A percentile compares a stretch with the other conserved stretches of the same genome.
Evolutionary conservation across 1,140 invertebrate genomes (phyloP).

Genomic region (Bombus superbus): DNA sequence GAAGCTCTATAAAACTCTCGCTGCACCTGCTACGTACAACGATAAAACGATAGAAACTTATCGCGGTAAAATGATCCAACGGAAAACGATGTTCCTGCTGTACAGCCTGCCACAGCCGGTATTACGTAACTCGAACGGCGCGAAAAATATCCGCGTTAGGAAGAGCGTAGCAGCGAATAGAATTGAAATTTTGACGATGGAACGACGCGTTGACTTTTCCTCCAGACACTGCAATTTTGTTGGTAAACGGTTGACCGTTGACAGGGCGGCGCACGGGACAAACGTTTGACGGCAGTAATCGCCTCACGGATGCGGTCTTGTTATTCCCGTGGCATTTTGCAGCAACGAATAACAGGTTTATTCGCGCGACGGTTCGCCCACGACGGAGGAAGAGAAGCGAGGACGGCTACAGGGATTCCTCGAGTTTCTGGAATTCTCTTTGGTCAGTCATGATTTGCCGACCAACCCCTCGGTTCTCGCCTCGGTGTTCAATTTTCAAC

Average conservation of each 20-base stretch:
- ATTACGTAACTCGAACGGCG: not conserved
- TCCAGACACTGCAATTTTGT: not conserved
- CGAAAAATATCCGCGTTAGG: not conserved
- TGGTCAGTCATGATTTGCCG: conserved; percentile 55
- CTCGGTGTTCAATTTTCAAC: conserved; percentile 21
- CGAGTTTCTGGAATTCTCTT: conserved; percentile 64
- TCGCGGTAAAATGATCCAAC: too few species aligned
- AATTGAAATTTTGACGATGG: not conserved
- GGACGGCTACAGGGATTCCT: conserved; percentile 38
- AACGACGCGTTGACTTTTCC: not conserved
- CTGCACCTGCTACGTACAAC: not conserved
- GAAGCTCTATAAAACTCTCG: not conserved
- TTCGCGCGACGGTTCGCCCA: conserved; percentile 15
- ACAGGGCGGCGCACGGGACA: not conserved
- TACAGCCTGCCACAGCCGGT: not conserved
- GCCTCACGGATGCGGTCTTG: not conserved
- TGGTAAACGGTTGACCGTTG: conserved; percentile 12
- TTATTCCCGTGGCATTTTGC: conserved; percentile 50
- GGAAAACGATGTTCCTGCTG: too few species aligned
- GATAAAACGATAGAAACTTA: not conserved
- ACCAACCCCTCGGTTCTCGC: conserved; percentile 30
- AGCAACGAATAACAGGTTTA: conserved; percentile 59
- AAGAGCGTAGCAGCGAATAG: too few species aligned
- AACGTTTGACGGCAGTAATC: conserved; percentile 21
- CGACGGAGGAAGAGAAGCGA: conserved; percentile 3